phyloP scores from a whole-genome alignment of 2,113 vertebrate species.

The Meriones unguiculatus region DNA sequence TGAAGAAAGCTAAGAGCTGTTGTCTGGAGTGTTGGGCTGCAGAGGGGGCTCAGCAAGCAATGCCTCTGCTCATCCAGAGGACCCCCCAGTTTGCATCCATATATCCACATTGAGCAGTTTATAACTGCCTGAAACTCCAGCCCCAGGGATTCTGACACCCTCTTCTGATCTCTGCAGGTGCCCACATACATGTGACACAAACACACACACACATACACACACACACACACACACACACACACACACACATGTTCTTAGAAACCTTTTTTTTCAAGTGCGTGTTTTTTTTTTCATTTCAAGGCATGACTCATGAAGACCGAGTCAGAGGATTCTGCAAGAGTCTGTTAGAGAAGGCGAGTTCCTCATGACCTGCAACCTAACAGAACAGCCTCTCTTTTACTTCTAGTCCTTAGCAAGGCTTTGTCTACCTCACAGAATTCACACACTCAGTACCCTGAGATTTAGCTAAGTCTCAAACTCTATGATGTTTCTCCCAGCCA shows the following conservation, averaged over 20 bases:
- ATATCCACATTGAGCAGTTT: neutral
- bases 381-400: neutral
- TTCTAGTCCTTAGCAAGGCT: slow-evolving; percentile 1
- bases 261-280: neutral
- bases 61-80: neutral
- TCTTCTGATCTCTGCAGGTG: neutral
- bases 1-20: neutral
- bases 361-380: neutral
- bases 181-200: neutral
- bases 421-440: neutral
- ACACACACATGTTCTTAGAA: neutral
- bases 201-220: neutral
- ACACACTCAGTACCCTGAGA: neutral
- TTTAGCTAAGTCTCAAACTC: neutral
- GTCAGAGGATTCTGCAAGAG: neutral
- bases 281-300: too few relatives aligned
- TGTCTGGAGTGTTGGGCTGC: neutral
- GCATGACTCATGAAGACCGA: neutral
- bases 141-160: too few relatives aligned
- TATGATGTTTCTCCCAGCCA: neutral
- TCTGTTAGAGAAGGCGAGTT: neutral
- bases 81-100: neutral
- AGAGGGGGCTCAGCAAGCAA: neutral
- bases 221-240: neutral
- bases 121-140: neutral